Evolutionary conservation across 1,140 invertebrate genomes (phyloP).

Genomic region (Pteromalus puparum): DNA sequence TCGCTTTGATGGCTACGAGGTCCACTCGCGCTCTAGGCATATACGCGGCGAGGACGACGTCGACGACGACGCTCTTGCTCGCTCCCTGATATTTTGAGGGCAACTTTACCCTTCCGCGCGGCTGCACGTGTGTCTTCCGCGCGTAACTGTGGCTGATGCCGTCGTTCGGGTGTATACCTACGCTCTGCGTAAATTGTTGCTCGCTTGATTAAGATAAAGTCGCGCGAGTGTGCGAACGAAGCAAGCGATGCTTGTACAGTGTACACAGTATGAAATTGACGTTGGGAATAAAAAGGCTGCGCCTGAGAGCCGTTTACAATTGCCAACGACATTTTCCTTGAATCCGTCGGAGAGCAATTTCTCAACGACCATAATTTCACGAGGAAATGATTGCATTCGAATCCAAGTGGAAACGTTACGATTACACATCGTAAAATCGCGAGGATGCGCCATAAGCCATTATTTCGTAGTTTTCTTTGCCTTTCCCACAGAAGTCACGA

Average conservation of each 20-base stretch:
- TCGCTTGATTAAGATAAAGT: not conserved
- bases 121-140: too few species aligned
- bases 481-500: conserved; percentile 75
- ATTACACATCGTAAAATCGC: conserved; percentile 51
- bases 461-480: conserved; percentile 61
- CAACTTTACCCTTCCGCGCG: not conserved
- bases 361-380: conserved; percentile 45
- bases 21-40: conserved; percentile 57
- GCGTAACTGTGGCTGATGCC: conserved; percentile 7
- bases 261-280: not conserved
- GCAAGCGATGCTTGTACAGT: too few species aligned
- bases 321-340: conserved; percentile 42
- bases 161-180: conserved; percentile 7
- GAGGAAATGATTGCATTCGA: conserved; percentile 51
- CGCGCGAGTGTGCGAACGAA: not conserved
- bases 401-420: conserved; percentile 51
- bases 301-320: conserved; percentile 24
- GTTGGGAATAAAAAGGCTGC: not conserved
- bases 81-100: not conserved
- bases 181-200: not conserved
- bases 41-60: too few species aligned
- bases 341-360: conserved; percentile 32
- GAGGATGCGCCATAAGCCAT: conserved; percentile 49
- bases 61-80: not conserved
- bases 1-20: conserved; percentile 72